Conservation (phyloP, 2,888 invertebrate species). For the Meiosimyza decipiens region DNA sequence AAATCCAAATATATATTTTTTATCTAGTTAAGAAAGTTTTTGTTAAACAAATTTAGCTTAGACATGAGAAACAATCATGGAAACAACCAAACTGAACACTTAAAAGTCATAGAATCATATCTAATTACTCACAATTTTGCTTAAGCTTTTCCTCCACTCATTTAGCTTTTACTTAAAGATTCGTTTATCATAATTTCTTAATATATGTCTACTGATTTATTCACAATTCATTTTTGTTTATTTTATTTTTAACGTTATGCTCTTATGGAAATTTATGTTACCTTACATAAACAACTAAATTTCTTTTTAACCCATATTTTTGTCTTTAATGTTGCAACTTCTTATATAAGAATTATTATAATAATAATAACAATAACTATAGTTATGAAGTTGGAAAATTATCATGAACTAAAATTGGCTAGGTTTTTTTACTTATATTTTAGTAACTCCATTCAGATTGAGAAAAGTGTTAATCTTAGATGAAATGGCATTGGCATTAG, state of each 20-base stretch:
- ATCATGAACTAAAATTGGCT: too few relatives aligned
- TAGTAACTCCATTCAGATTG: too few relatives aligned
- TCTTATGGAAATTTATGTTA: constrained; percentile 19
- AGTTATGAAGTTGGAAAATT: too few relatives aligned
- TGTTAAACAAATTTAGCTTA: too few relatives aligned
- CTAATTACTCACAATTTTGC: background rate
- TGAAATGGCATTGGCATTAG: too few relatives aligned
- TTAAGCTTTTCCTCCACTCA: background rate
- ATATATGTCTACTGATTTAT: background rate
- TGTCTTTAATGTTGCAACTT: constrained; percentile 68
- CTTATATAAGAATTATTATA: constrained; percentile 51
- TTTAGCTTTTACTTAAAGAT: background rate
- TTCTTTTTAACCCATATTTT: constrained; percentile 61
- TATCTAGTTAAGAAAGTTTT: too few relatives aligned
- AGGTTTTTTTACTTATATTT: too few relatives aligned
- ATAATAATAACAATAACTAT: background rate
- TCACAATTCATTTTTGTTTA: background rate
- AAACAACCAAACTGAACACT: too few relatives aligned
- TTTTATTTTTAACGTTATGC: constrained; percentile 6
- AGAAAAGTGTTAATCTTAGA: too few relatives aligned
- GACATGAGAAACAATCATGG: too few relatives aligned
- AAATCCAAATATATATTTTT: too few relatives aligned
- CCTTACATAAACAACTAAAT: constrained; percentile 45
- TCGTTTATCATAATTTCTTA: background rate
- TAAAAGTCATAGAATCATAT: too few relatives aligned